Evolutionary conservation across 1,140 invertebrate species (phyloP), one percentile per base, ranked within the genome.

Genomic region (Caenorhabditis remanei): DNA sequence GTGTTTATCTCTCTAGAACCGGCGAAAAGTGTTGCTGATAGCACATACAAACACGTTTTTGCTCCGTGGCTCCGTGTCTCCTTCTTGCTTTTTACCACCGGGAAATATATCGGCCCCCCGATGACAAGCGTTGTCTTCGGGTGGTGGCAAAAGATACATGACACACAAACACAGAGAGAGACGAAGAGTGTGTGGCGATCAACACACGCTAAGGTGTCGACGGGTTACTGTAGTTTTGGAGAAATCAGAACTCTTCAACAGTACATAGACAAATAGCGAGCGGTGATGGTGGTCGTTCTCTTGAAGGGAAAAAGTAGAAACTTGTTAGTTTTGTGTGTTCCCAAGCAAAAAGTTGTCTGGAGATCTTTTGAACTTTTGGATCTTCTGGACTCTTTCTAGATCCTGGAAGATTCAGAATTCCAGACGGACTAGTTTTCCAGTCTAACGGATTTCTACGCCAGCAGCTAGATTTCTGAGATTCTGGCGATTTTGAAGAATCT

Each of bases 21-120:
- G 21, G 71, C 43, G 71, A 79, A 46, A 79, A 79, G 71, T 79
- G 71, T 79, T 79, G 71, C 71, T 79, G 71, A 79, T 79, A 79
- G 71, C 71, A 79, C 71, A 79, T 79, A 79, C 71, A 79, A 79
- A 79, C 71, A 79, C 71, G 71, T 79, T 79, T 79, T 79, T 79
- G 71, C 13, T 65, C 5, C 40, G 6, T 71, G 71, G 50, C 46
- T 79, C 46, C 53, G 46, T 79, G 71, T 1, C 8, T 46, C 24
- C 46, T 16, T 24, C 41, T 4, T 53, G 9, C 50, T 53, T 2
- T 40, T 79, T 79, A 79, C 71, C 71, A 79, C 71, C 71, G 71
- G 71, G 71, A 79, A 79, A 79, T 79, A 79, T 79, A 79, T 79
- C 71, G 71, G 16, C 21, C n/a, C 4, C 14, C 56, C 14, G 61